Conservation (phyloP, 2,888 invertebrate genomes). For the Drosophila melanosoma region DNA sequence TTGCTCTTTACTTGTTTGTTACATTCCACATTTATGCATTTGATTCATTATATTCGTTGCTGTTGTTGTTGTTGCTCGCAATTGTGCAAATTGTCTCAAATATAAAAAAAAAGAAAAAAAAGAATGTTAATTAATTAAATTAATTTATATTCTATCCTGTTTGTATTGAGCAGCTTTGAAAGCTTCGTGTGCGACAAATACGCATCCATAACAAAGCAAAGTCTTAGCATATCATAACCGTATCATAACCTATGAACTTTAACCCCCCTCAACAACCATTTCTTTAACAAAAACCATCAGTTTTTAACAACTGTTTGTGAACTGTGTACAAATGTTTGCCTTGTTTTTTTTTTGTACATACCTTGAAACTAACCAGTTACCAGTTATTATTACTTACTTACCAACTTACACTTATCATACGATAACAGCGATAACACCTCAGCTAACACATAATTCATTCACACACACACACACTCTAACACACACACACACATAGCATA, state of each 20-base stretch:
- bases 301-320: conserved; percentile 43
- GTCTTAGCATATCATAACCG: conserved; percentile 19
- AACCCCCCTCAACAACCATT: conserved; percentile 24
- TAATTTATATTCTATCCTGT: conserved; percentile 24
- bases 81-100: conserved; percentile 61
- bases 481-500: conserved; percentile 34
- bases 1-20: conserved; percentile 44
- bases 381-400: conserved; percentile 2
- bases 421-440: conserved; percentile 19
- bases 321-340: conserved; percentile 76
- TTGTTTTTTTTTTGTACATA: conserved; percentile 54
- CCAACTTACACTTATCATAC: neutral
- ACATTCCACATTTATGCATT: conserved; percentile 29
- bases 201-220: conserved; percentile 28
- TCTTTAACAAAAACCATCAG: conserved; percentile 6
- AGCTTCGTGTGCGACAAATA: conserved; percentile 14
- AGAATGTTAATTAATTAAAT: neutral
- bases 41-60: conserved; percentile 49
- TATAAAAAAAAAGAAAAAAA: conserved; percentile 10
- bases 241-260: conserved; percentile 33
- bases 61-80: conserved; percentile 57
- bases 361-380: conserved; percentile 37
- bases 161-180: conserved; percentile 58
- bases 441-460: conserved; percentile 27
- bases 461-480: conserved; percentile 30